These are phyloP conservation scores for Cottoperca gobio DNA, from an alignment of 2,797 vertebrate genomes.

Conservation along the genomic window DNA sequence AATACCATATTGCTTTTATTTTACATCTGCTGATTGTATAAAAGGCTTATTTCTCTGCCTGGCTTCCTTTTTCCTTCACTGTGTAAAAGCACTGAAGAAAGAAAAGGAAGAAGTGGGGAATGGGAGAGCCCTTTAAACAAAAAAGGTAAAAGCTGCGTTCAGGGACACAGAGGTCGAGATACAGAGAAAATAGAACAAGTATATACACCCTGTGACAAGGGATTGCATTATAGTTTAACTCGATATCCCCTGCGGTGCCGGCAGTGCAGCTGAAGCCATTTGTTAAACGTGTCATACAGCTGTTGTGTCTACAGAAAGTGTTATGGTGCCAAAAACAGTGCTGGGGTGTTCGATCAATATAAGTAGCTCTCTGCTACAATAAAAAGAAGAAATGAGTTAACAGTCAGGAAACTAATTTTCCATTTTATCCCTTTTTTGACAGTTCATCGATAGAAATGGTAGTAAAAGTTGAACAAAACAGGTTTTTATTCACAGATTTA, in stretches of 20 bases:
- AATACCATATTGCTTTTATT: not conserved
- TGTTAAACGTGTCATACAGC: slow-evolving; percentile 64
- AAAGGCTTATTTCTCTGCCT: not conserved
- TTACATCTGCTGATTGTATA: not conserved
- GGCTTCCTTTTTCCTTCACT: not conserved
- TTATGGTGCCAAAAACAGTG: slow-evolving; percentile 28
- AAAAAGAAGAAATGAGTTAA: slow-evolving; percentile 41
- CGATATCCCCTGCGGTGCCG: slow-evolving; percentile 36
- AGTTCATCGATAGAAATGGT: not conserved
- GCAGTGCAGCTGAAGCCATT: slow-evolving; percentile 50
- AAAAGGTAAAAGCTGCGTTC: slow-evolving; percentile 20
- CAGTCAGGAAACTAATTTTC: slow-evolving; percentile 31
- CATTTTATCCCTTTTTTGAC: slow-evolving; percentile 27
- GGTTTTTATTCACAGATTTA: slow-evolving; percentile 18
- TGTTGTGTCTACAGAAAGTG: slow-evolving; percentile 31
- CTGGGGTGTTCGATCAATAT: slow-evolving; percentile 42
- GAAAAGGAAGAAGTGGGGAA: not conserved
- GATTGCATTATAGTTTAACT: slow-evolving; percentile 50
- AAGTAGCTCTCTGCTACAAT: slow-evolving; percentile 26
- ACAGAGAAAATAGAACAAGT: slow-evolving; percentile 27
- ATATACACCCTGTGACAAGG: slow-evolving; percentile 33
- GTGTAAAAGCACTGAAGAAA: slow-evolving; percentile 18
- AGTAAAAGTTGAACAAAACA: slow-evolving; percentile 8
- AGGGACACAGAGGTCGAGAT: slow-evolving; percentile 26
- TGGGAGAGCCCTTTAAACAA: slow-evolving; percentile 8